Evolutionary conservation across 1,140 invertebrate genomes (phyloP), one percentile per base, ranked within the genome.

Genomic region (Drosophila ficusphila): DNA sequence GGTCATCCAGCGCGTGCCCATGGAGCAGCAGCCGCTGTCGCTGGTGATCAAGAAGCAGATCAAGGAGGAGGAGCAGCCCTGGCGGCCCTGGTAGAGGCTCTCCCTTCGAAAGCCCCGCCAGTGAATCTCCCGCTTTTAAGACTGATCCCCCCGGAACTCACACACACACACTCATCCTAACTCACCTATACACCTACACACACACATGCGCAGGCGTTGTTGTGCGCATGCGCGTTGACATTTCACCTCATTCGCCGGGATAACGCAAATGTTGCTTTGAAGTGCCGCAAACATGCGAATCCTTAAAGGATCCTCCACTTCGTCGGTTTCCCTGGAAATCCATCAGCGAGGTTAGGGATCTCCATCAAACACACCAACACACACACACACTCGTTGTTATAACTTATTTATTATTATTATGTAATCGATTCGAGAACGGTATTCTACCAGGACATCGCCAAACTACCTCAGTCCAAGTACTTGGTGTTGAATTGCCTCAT

Each of bases 61-160:
- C 77, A 86, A 86, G 73, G 79, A 83, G 2, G 92, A 93, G 39
- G 94, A 93, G 56, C 94, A 93, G 79, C 93, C 93, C 56, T 95
- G 92, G 95, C 93, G 95, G 75, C 95, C 95, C 1, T 96, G 95
- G 95, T 96, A 94, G 94, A 90, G 42, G 42, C 12, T 27, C n/a
- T 53, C 33, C 18, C 2, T 7, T 21, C 0, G 23, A 23, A 19
- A 7, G 25, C 29, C 46, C 65, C 49, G 14, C 49, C 18, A 27
- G 34, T 49, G 61, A 79, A 79, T 71, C 76, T 70, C 65, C 78
- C 79, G 81, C 82, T 81, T 76, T 70, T 57, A 86, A 86, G 81
- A 86, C 81, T 86, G 81, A 86, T n/a, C 21, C 41, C 41, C 41
- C 41, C 79, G 69, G 67, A 73, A 62, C 67, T 47, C 58, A 46